These are phyloP conservation scores for Mayetiola destructor DNA, from an alignment of 2,888 invertebrate species.

Conservation along the genomic window DNA sequence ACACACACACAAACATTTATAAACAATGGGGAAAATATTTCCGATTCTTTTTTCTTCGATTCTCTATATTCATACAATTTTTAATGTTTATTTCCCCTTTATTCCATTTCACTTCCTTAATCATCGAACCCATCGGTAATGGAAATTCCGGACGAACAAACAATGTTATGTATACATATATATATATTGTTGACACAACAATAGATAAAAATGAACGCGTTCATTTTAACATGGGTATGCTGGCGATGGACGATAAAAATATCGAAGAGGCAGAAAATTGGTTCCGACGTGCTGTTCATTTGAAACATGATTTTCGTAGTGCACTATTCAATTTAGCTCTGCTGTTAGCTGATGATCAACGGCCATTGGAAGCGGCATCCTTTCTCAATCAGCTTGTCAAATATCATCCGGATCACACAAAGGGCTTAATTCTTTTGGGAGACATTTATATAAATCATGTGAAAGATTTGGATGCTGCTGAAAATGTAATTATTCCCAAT, in stretches of 20 bases:
- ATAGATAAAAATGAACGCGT: constrained; percentile 72
- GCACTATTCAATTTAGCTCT: constrained; percentile 90
- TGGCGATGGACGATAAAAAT: constrained; percentile 89
- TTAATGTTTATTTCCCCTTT: no score
- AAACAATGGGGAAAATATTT: no score
- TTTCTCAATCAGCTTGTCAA: constrained; percentile 81
- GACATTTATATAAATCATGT: constrained; percentile 94
- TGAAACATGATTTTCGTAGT: constrained; percentile 80
- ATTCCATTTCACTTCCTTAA: no score
- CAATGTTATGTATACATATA: no score
- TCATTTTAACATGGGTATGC: constrained; percentile 91
- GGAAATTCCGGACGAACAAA: no score
- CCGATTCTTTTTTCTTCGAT: no score
- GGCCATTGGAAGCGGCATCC: constrained; percentile 82
- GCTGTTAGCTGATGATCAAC: constrained; percentile 70
- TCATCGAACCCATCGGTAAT: no score
- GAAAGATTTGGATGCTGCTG: constrained; percentile 86
- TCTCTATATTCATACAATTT: no score
- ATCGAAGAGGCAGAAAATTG: constrained; percentile 78
- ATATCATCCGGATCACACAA: constrained; percentile 85
- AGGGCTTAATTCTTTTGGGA: constrained; percentile 82
- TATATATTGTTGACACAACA: no score
- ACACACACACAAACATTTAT: no score
- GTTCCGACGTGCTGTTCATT: constrained; percentile 76
- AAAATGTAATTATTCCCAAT: constrained; percentile 52